Evolutionary conservation across 2,888 invertebrate species (phyloP), one percentile per base, ranked within the genome.

Genomic region (Mythimna lalbum): DNA sequence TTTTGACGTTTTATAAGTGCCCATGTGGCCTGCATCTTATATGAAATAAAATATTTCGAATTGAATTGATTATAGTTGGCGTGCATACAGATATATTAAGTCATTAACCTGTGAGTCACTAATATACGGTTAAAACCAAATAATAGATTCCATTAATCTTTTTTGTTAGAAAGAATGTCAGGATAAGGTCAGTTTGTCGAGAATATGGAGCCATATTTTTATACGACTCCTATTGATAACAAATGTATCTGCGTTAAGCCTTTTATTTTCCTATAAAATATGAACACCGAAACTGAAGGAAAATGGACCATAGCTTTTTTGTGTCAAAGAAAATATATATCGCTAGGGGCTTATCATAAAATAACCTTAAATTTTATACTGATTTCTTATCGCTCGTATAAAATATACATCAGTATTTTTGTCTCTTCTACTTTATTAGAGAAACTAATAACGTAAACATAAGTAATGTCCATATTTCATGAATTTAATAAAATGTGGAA

Each of bases 241-340:
- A 62, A 69, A 73, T 47, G 66, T 80, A 72, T 69, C 55, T 69
- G 52, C 72, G 59, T 82, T 69, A 73, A 71, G 70, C 14, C 59
- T 79, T 82, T 79, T 79, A 79, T 71, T 73, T 83, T 49, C 64
- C 67, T 71, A 81, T 85, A 81, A 85, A 81, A 77, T 69, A 80
- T 69, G 67, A 77, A 69, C 72, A 69, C 62, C 52, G 50, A 72
- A 79, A 72, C 66, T 60, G 56, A 65, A 69, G 67, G 69, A 57
- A 64, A 76, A 79, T 64, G 63, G 72, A 61, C 72, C 49, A 68
- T 79, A 73, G 60, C 36, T 78, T 84, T 78, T 60, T 76, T 82
- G 76, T 76, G 79, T 66, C 65, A 69, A 73, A 73, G 76, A 71
- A 70, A 81, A 80, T 73, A 64, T 73, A 64, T 49, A 60, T 63